Evolutionary conservation across 2,113 vertebrate genomes (phyloP).

Genomic region (Polypterus bichir): DNA sequence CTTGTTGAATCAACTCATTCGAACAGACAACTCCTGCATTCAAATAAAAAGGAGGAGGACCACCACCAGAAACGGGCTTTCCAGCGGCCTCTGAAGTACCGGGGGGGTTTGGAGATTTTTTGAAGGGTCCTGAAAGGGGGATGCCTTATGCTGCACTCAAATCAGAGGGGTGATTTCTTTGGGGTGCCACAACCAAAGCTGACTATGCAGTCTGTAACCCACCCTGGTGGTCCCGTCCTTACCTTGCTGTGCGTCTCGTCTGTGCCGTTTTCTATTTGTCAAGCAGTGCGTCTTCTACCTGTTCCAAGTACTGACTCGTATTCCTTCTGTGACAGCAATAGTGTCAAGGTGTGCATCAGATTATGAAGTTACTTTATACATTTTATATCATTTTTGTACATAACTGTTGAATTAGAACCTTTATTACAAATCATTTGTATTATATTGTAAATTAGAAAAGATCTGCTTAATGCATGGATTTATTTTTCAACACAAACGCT

Average conservation of each 20-base stretch:
- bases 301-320: conserved; percentile 34
- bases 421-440: conserved; percentile 30
- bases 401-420: conserved; percentile 20
- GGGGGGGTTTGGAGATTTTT: neutral
- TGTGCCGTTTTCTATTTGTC: conserved; percentile 28
- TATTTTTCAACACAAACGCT: conserved; percentile 44
- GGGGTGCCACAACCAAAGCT: conserved; percentile 13
- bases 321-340: conserved; percentile 45
- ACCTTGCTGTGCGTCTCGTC: conserved; percentile 17
- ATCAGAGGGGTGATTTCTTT: neutral
- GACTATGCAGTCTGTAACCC: conserved; percentile 38
- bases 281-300: conserved; percentile 28
- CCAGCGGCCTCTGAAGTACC: neutral
- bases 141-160: neutral
- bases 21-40: conserved; percentile 7
- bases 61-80: neutral
- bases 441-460: conserved; percentile 47
- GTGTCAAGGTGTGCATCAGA: conserved; percentile 32
- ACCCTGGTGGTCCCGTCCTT: conserved; percentile 6
- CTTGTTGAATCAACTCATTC: conserved; percentile 11
- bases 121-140: neutral
- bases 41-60: neutral
- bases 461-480: conserved; percentile 55
- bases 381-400: conserved; percentile 44
- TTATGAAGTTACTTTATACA: conserved; percentile 28